Percentiles rank a stretch among this genome's conserved stretches.
Evolutionary conservation across 1,140 invertebrate species (phyloP).

Genomic region (Macrosteles quadrilineatus): DNA sequence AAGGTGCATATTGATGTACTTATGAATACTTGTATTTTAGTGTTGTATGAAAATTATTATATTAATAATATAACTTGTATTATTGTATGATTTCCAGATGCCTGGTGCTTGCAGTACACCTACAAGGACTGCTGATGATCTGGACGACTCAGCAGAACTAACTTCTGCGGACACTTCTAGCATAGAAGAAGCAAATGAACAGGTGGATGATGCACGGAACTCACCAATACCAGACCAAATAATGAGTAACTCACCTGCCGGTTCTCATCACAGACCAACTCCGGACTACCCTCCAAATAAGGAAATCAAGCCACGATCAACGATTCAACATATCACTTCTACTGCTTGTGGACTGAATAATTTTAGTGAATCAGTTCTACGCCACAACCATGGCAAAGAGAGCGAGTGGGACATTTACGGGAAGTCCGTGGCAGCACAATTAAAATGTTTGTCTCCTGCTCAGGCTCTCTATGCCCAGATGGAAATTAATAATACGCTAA

Average conservation of each 20-base stretch:
- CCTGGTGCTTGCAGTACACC: not conserved
- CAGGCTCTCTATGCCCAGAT: not conserved
- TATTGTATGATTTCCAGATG: not conserved
- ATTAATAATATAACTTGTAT: too few species aligned
- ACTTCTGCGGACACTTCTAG: not conserved
- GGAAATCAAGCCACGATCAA: not conserved
- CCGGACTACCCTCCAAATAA: not conserved
- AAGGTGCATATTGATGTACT: too few species aligned
- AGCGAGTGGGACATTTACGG: slow-evolving; percentile 13
- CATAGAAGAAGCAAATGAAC: not conserved
- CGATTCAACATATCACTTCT: not conserved
- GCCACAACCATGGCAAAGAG: not conserved
- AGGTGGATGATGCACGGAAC: not conserved
- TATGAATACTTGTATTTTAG: too few species aligned
- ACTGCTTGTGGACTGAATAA: not conserved
- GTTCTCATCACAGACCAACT: too few species aligned
- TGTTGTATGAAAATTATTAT: too few species aligned
- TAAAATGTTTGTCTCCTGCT: not conserved
- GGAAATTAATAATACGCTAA: slow-evolving; percentile 2
- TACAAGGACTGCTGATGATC: not conserved
- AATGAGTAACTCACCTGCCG: too few species aligned
- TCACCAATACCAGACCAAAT: not conserved
- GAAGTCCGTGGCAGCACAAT: not conserved
- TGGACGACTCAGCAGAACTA: not conserved
- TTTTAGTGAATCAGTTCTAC: not conserved